Evolutionary conservation across 2,888 invertebrate species (phyloP).

Genomic region (Drosophila sordidapex): DNA sequence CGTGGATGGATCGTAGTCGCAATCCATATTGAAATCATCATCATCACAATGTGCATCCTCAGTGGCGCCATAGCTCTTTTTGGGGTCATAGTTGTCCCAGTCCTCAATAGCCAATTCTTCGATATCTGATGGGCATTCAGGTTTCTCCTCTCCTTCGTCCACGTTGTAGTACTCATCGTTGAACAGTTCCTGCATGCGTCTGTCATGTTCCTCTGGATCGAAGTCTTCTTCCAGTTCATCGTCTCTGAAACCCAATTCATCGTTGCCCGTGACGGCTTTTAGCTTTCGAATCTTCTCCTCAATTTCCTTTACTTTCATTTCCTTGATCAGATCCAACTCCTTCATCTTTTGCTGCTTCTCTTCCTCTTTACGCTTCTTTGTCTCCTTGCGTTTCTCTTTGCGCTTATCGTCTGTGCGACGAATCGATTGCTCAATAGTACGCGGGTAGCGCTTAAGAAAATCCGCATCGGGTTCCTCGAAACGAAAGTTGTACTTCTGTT

Average conservation of each 20-base stretch:
- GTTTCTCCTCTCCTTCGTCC: slow-evolving; percentile 90
- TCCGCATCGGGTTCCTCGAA: slow-evolving; percentile 98
- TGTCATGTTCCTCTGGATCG: slow-evolving; percentile 95
- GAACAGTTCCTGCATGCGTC: slow-evolving; percentile 93
- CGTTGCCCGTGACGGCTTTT: slow-evolving; percentile 94
- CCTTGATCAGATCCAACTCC: slow-evolving; percentile 94
- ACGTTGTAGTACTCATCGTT: slow-evolving; percentile 94
- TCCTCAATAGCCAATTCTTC: slow-evolving; percentile 86
- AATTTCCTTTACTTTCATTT: slow-evolving; percentile 95
- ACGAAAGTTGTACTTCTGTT: slow-evolving; percentile 97
- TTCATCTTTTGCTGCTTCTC: slow-evolving; percentile 93
- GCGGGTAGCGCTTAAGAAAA: slow-evolving; percentile 95
- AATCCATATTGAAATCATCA: slow-evolving; percentile 95
- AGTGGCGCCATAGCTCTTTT: slow-evolving; percentile 86
- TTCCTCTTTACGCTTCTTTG: slow-evolving; percentile 90
- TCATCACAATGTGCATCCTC: slow-evolving; percentile 90
- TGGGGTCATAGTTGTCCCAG: slow-evolving; percentile 85
- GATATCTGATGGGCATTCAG: slow-evolving; percentile 92
- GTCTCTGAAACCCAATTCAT: slow-evolving; percentile 86
- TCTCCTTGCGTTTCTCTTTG: slow-evolving; percentile 91
- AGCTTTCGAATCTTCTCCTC: slow-evolving; percentile 94
- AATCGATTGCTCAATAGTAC: slow-evolving; percentile 93
- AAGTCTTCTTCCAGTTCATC: slow-evolving; percentile 95
- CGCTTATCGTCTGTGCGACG: slow-evolving; percentile 92
- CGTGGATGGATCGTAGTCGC: slow-evolving; percentile 90